Conservation (phyloP, 2,113 vertebrate genomes). For the Corythoichthys haematopterus region DNA sequence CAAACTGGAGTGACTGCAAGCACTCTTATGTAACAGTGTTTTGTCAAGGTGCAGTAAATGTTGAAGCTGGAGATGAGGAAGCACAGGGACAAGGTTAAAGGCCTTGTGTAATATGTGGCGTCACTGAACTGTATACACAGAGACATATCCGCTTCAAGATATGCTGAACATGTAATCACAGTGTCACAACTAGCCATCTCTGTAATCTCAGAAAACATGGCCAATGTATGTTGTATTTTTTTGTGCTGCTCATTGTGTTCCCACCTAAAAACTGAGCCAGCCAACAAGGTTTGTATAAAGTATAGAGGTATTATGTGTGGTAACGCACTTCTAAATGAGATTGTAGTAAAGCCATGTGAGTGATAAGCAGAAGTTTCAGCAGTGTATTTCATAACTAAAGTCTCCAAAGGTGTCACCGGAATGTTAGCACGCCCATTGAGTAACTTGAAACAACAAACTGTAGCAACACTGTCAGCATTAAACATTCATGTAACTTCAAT, state of each 20-base stretch:
- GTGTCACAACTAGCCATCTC: neutral
- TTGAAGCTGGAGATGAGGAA: slow-evolving; percentile 16
- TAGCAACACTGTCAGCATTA: slow-evolving; percentile 7
- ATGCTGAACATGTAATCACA: slow-evolving; percentile 10
- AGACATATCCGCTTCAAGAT: neutral
- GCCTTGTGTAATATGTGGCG: slow-evolving; percentile 35
- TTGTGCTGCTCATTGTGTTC: neutral
- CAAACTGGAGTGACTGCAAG: slow-evolving; percentile 10
- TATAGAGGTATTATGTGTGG: neutral
- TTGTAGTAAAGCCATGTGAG: slow-evolving; percentile 3
- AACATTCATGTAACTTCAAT: neutral
- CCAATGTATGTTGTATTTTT: neutral
- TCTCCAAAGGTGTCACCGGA: slow-evolving; percentile 20
- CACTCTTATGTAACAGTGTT: slow-evolving; percentile 27
- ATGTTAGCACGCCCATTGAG: slow-evolving; percentile 5
- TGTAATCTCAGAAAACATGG: neutral
- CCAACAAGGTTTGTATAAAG: neutral
- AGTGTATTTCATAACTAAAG: slow-evolving; percentile 25
- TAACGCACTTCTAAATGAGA: neutral
- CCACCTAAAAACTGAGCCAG: neutral
- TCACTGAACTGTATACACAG: slow-evolving; percentile 3
- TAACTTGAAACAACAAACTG: slow-evolving; percentile 20
- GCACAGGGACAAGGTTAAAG: slow-evolving; percentile 13
- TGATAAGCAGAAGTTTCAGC: slow-evolving; percentile 16
- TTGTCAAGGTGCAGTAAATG: slow-evolving; percentile 16